Percentiles rank a stretch among this genome's conserved stretches.
Evolutionary conservation across 2,797 vertebrate genomes (phyloP).

Genomic region (Meriones psammophilus): DNA sequence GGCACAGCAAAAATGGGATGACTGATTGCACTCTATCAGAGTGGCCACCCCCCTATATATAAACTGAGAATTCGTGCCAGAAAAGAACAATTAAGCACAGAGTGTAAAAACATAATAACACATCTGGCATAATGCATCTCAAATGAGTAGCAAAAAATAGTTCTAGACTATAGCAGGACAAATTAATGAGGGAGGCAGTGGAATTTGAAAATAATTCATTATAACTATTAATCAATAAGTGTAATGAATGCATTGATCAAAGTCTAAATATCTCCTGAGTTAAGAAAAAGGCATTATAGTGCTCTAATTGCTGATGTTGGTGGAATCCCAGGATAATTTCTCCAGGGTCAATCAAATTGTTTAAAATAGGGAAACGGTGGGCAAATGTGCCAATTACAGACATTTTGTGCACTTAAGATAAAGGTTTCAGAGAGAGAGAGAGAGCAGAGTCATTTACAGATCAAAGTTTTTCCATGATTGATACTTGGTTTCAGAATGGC

Average conservation of each 20-base stretch:
- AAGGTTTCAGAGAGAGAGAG: slow-evolving; percentile 1
- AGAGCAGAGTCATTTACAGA: background rate
- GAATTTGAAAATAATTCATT: slow-evolving; percentile 53
- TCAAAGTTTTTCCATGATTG: background rate
- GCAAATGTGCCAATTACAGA: slow-evolving; percentile 66
- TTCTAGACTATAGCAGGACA: slow-evolving; percentile 67
- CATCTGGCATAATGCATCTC: slow-evolving; percentile 32
- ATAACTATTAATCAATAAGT: slow-evolving; percentile 78
- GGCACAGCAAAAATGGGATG: fast-evolving
- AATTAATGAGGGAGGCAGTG: slow-evolving; percentile 63
- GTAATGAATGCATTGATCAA: slow-evolving; percentile 80
- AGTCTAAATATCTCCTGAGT: slow-evolving; percentile 69
- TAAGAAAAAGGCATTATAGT: slow-evolving; percentile 72
- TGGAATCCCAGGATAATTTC: slow-evolving; percentile 63
- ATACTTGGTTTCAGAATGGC: background rate
- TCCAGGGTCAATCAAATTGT: slow-evolving; percentile 72
- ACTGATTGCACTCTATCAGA: background rate
- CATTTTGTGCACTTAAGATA: slow-evolving; percentile 32
- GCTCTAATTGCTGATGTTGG: slow-evolving; percentile 71
- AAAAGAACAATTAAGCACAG: slow-evolving; percentile 20
- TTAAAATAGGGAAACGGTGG: slow-evolving; percentile 73
- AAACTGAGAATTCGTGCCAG: background rate
- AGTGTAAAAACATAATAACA: slow-evolving; percentile 24
- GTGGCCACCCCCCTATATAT: background rate
- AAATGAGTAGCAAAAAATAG: background rate